Evolutionary conservation across 2,797 vertebrate species (phyloP).

Genomic region (Cyprinella venusta): DNA sequence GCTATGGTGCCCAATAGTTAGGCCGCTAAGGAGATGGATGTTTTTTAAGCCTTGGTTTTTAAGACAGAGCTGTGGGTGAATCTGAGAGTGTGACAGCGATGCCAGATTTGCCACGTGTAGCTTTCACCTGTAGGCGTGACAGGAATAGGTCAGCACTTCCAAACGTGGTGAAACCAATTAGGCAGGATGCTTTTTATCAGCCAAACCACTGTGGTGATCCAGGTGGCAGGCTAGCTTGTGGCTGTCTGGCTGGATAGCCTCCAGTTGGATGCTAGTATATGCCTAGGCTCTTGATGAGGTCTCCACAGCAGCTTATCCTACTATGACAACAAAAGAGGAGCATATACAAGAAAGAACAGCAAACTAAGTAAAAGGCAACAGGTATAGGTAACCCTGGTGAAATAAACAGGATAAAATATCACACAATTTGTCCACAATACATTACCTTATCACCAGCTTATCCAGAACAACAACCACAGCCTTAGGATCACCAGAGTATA

Average conservation of each 20-base stretch:
- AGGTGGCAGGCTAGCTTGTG: conserved; percentile 42
- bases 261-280: conserved; percentile 46
- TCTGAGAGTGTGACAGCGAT: conserved; percentile 23
- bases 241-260: conserved; percentile 46
- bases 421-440: neutral
- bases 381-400: neutral
- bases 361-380: neutral
- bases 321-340: neutral
- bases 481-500: neutral
- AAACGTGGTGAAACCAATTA: conserved; percentile 50
- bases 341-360: conserved; percentile 4
- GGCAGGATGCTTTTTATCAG: conserved; percentile 57
- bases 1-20: conserved; percentile 41
- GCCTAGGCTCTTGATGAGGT: conserved; percentile 38
- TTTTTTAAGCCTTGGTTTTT: conserved; percentile 49
- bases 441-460: neutral
- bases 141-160: conserved; percentile 40
- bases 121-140: conserved; percentile 57
- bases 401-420: neutral
- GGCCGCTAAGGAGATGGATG: conserved; percentile 47
- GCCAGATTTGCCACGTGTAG: conserved; percentile 54
- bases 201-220: conserved; percentile 52
- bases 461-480: neutral
- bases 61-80: conserved; percentile 34
- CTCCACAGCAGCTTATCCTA: conserved; percentile 39